Conservation (phyloP, 2,888 invertebrate species). For the Cremastobaeus sp. region DNA sequence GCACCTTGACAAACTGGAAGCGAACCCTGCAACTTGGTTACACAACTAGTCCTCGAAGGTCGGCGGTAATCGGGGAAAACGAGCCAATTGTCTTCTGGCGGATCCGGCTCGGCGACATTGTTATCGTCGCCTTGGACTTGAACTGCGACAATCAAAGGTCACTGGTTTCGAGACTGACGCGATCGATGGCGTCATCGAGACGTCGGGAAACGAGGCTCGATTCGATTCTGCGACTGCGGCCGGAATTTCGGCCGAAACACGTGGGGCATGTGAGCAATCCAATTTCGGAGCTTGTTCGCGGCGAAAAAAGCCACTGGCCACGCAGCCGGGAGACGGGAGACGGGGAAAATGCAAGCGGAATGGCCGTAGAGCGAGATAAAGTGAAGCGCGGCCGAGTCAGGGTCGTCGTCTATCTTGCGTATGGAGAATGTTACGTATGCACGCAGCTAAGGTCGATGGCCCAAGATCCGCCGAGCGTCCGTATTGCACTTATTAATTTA, state of each 20-base stretch:
- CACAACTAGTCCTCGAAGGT: constrained; percentile 47
- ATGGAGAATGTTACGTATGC: constrained; percentile 60
- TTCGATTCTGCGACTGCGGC: too few species aligned
- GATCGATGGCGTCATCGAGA: too few species aligned
- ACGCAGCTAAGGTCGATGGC: constrained; percentile 53
- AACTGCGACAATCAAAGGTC: constrained; percentile 15
- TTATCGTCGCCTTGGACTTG: constrained; percentile 26
- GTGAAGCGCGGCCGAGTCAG: constrained; percentile 45
- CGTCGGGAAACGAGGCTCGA: too few species aligned
- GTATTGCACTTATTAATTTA: constrained; percentile 54
- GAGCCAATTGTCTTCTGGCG: constrained; percentile 22
- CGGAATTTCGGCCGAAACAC: too few species aligned
- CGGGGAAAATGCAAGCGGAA: constrained; percentile 37
- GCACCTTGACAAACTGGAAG: constrained; percentile 54
- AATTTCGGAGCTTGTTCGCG: background rate
- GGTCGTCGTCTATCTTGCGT: constrained; percentile 56
- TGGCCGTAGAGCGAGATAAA: constrained; percentile 49
- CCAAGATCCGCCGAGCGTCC: constrained; percentile 38
- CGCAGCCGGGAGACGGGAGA: too few species aligned
- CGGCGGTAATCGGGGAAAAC: constrained; percentile 44
- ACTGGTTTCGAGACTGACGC: background rate
- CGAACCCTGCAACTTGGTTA: constrained; percentile 42
- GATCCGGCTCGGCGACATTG: constrained; percentile 15
- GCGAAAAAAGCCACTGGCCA: constrained; percentile 19
- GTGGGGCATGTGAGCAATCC: constrained; percentile 12